These are phyloP conservation scores for Spea hammondii DNA, from an alignment of 2,797 vertebrate species.

Conservation along the genomic window DNA sequence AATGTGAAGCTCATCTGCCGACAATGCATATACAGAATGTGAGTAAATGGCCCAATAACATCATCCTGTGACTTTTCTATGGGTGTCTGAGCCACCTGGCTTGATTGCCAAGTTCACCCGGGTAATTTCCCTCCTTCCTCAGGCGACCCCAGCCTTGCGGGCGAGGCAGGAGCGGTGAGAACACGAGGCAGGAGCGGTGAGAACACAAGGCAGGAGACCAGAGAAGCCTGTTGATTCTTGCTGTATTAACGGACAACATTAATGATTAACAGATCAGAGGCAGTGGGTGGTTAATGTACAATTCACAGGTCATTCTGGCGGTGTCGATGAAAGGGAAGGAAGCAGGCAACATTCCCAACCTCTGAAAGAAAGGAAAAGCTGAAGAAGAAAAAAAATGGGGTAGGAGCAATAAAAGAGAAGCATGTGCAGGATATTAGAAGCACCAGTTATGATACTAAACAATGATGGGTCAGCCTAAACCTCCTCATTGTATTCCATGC, in stretches of 20 bases:
- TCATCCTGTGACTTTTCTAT: constrained; percentile 8
- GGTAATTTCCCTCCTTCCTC: constrained; percentile 41
- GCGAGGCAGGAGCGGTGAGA: constrained; percentile 38
- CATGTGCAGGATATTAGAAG: background rate
- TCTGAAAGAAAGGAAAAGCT: constrained; percentile 31
- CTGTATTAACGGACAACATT: constrained; percentile 64
- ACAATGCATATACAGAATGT: too few relatives aligned
- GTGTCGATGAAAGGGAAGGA: constrained; percentile 54
- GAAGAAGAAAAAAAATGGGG: constrained; percentile 19
- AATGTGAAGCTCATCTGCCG: background rate
- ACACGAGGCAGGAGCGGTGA: constrained; percentile 40
- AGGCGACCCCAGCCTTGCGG: constrained; percentile 27
- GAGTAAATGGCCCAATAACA: background rate
- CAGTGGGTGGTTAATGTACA: constrained; percentile 68
- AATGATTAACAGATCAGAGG: constrained; percentile 69
- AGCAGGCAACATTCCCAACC: constrained; percentile 41
- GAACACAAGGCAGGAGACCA: constrained; percentile 43
- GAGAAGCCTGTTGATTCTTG: constrained; percentile 44
- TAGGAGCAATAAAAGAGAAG: background rate
- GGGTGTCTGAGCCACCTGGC: constrained; percentile 20
- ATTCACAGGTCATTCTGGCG: constrained; percentile 60
- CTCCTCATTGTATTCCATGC: background rate
- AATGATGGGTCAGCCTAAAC: background rate
- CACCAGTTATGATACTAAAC: background rate
- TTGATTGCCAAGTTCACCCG: constrained; percentile 6